phyloP scores from a whole-genome alignment of 2,888 invertebrate genomes.

The Gibbula magus region DNA sequence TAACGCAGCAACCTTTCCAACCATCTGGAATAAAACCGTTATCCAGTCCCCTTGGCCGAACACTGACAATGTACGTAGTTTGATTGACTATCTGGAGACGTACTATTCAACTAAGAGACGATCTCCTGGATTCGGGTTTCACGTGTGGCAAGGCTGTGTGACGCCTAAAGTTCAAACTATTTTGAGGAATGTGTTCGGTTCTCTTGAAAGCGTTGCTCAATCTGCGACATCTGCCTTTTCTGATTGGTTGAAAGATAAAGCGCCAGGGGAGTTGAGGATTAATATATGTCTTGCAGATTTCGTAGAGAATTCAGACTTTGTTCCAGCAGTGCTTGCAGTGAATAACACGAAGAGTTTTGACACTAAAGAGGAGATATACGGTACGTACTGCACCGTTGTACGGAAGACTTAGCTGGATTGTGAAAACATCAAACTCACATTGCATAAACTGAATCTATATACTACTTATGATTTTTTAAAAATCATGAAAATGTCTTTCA shows the following conservation, averaged over 20 bases:
- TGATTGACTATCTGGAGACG: conserved; percentile 81
- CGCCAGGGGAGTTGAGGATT: conserved; percentile 76
- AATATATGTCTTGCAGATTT: conserved; percentile 90
- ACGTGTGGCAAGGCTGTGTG: conserved; percentile 87
- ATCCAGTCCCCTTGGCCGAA: conserved; percentile 90
- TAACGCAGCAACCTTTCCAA: conserved; percentile 36
- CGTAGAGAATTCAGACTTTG: conserved; percentile 77
- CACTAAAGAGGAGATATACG: too few relatives aligned
- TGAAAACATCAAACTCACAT: too few relatives aligned
- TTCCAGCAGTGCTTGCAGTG: conserved; percentile 53
- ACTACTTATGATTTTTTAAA: too few relatives aligned
- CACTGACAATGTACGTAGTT: conserved; percentile 79
- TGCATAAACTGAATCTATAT: too few relatives aligned
- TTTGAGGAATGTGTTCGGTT: conserved; percentile 57
- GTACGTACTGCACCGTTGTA: too few relatives aligned
- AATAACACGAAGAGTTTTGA: conserved; percentile 37
- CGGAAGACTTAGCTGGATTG: too few relatives aligned
- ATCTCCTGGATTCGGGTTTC: conserved; percentile 78
- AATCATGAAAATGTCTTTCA: too few relatives aligned
- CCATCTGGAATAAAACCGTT: conserved; percentile 81
- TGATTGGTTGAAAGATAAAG: conserved; percentile 73
- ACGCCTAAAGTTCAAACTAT: conserved; percentile 78
- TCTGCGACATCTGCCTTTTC: conserved; percentile 70
- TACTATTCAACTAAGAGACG: background rate
- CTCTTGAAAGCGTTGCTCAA: conserved; percentile 76